Evolutionary conservation across 2,888 invertebrate genomes (phyloP).

Genomic region (Hemicrepidius hirtus): DNA sequence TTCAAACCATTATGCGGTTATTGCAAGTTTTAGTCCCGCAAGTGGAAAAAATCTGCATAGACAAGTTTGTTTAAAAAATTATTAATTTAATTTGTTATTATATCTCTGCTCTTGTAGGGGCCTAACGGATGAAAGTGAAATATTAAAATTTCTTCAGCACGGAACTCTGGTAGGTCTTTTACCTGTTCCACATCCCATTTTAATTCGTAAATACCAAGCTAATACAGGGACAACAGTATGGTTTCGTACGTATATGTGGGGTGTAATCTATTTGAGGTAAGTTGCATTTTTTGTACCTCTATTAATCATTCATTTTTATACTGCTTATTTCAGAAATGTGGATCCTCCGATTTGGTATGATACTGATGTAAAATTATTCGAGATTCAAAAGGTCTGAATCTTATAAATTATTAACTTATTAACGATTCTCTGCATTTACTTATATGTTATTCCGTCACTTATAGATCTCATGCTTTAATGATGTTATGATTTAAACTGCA

Average conservation of each 20-base stretch:
- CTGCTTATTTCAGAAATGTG: slow-evolving; percentile 84
- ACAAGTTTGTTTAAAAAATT: slow-evolving; percentile 81
- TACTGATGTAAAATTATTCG: slow-evolving; percentile 98
- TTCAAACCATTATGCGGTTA: slow-evolving; percentile 99
- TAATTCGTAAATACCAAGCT: slow-evolving; percentile 99
- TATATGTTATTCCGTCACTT: no score
- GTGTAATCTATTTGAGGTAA: slow-evolving; percentile 96
- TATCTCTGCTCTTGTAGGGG: no score
- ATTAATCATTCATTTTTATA: background rate
- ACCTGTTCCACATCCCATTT: slow-evolving; percentile 99
- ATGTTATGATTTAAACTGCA: no score
- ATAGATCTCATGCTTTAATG: no score
- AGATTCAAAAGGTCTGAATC: slow-evolving; percentile 94
- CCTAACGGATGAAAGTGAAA: slow-evolving; percentile 99
- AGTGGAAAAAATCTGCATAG: slow-evolving; percentile 99
- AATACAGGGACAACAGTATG: slow-evolving; percentile 99
- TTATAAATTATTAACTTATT: background rate
- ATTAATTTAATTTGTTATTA: background rate
- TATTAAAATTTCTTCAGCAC: slow-evolving; percentile 98
- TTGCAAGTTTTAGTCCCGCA: slow-evolving; percentile 99
- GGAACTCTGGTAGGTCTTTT: slow-evolving; percentile 97
- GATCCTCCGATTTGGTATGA: slow-evolving; percentile 99
- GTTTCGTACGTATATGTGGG: slow-evolving; percentile 99
- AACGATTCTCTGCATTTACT: background rate
- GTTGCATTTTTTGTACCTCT: slow-evolving; percentile 28